Evolutionary conservation across 2,888 invertebrate genomes (phyloP).

Genomic region (Hypomecis punctinalis): DNA sequence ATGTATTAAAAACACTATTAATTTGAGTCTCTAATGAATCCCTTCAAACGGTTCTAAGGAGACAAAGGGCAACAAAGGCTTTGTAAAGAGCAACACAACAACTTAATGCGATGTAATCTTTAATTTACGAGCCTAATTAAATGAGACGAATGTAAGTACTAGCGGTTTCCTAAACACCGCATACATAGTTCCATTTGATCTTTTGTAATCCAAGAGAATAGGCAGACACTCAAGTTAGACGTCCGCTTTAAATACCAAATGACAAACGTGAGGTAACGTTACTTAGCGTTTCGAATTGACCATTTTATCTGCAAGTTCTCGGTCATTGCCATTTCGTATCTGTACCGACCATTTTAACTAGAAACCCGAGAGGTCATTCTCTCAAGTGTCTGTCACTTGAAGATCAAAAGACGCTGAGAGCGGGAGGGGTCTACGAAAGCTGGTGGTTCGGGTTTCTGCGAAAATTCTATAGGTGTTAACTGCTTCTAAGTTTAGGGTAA

Average conservation of each 20-base stretch:
- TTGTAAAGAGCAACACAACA: too few species aligned
- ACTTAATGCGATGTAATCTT: too few species aligned
- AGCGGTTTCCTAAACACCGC: neutral
- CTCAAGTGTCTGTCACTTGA: constrained; percentile 23
- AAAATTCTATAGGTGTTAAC: constrained; percentile 41
- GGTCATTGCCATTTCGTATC: constrained; percentile 72
- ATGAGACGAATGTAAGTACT: neutral
- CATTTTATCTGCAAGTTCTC: constrained; percentile 51
- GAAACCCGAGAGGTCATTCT: constrained; percentile 49
- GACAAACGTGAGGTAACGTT: constrained; percentile 44
- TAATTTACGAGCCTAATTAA: too few species aligned
- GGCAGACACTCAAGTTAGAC: neutral
- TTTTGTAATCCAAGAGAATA: neutral
- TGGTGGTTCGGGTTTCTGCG: constrained; percentile 45
- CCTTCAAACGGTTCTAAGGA: too few species aligned
- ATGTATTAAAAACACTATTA: too few species aligned
- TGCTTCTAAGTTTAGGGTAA: constrained; percentile 23
- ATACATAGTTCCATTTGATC: neutral
- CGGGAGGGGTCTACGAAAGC: constrained; percentile 41
- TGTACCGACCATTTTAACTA: constrained; percentile 49
- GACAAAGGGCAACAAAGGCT: too few species aligned
- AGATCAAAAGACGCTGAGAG: constrained; percentile 29
- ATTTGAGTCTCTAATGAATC: too few species aligned
- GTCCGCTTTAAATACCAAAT: constrained; percentile 15
- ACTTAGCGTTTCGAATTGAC: constrained; percentile 38